A percentile compares a stretch with the other conserved stretches of the same genome.
phyloP scores from a whole-genome alignment of 2,888 invertebrate genomes.

The Plutella xylostella region DNA sequence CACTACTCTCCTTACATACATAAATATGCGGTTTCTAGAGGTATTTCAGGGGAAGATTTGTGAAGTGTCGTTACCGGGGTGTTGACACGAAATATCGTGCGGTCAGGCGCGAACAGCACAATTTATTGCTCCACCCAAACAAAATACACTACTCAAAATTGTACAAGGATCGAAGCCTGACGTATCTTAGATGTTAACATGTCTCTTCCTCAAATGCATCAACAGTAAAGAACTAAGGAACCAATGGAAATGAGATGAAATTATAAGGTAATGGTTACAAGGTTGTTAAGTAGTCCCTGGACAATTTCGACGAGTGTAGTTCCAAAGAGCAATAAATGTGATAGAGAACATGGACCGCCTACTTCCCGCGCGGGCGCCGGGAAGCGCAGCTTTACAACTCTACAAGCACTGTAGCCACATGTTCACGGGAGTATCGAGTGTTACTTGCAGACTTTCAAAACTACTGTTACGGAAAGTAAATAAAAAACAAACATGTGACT shows the following conservation, averaged over 20 bases:
- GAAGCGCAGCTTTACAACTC: constrained; percentile 43
- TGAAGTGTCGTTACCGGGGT: too few relatives aligned
- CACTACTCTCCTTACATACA: too few relatives aligned
- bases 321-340: constrained; percentile 41
- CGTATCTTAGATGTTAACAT: too few relatives aligned
- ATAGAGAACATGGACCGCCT: constrained; percentile 23
- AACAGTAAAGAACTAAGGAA: too few relatives aligned
- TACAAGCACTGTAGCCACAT: constrained; percentile 62
- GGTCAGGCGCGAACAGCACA: constrained; percentile 8
- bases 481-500: constrained; percentile 65
- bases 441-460: not conserved
- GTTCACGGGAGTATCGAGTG: constrained; percentile 46
- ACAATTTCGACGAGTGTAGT: too few relatives aligned
- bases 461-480: constrained; percentile 26
- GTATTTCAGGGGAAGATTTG: too few relatives aligned
- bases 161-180: too few relatives aligned
- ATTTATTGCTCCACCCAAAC: constrained; percentile 31
- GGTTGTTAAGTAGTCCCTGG: too few relatives aligned
- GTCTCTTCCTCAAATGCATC: too few relatives aligned
- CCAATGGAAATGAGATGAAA: too few relatives aligned
- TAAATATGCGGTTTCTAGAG: too few relatives aligned
- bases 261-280: too few relatives aligned
- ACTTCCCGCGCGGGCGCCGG: constrained; percentile 41
- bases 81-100: not conserved
- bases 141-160: constrained; percentile 12